These are phyloP conservation scores for Oscheius sp. DNA, from an alignment of 2,888 invertebrate species.

Conservation along the genomic window DNA sequence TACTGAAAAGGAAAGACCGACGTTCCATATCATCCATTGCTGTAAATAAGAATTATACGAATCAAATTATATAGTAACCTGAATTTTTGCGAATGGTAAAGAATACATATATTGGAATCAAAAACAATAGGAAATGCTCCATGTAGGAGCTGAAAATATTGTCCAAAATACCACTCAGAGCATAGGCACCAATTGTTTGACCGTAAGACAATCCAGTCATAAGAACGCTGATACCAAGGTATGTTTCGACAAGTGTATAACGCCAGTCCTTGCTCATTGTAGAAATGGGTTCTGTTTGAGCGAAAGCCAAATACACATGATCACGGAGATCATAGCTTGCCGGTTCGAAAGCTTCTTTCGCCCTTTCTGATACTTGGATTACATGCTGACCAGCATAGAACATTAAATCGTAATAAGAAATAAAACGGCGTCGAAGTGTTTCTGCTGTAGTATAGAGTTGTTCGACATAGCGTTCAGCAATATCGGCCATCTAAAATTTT, in stretches of 20 bases:
- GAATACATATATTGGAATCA: conserved; percentile 49
- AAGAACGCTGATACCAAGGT: conserved; percentile 54
- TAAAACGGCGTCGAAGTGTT: conserved; percentile 62
- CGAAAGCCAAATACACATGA: conserved; percentile 35
- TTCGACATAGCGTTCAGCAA: conserved; percentile 59
- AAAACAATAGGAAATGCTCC: conserved; percentile 37
- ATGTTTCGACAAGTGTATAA: conserved; percentile 57
- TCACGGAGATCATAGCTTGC: conserved; percentile 48
- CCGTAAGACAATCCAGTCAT: conserved; percentile 51
- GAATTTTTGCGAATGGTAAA: conserved; percentile 47
- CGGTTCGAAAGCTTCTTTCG: conserved; percentile 48
- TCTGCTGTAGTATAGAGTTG: conserved; percentile 63
- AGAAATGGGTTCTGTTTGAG: conserved; percentile 35
- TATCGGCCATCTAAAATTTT: conserved; percentile 45
- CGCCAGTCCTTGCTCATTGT: conserved; percentile 46
- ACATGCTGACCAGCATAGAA: conserved; percentile 32
- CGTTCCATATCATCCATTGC: conserved; percentile 53
- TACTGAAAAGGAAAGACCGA: conserved; percentile 47
- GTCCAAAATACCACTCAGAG: conserved; percentile 40
- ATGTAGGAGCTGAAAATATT: conserved; percentile 47
- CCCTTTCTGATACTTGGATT: conserved; percentile 37
- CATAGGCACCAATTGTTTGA: conserved; percentile 47
- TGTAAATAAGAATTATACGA: too few relatives aligned
- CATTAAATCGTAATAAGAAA: conserved; percentile 53
- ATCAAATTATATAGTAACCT: not conserved